These are phyloP conservation scores for Ispidina lecontei DNA, from an alignment of 2,797 vertebrate genomes.

Conservation along the genomic window DNA sequence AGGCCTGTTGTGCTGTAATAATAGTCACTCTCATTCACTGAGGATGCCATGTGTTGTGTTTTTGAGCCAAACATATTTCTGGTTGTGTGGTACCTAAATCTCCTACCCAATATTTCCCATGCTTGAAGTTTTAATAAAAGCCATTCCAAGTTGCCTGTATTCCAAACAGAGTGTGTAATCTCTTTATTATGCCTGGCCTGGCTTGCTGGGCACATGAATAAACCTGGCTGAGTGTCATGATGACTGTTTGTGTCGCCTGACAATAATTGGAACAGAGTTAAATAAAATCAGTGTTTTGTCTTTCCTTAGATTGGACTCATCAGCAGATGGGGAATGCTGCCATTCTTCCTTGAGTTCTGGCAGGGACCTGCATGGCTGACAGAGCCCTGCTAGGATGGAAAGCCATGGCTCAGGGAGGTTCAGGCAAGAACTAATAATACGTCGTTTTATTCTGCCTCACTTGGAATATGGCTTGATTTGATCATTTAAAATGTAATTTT, in stretches of 20 bases:
- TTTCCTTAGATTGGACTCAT: conserved; percentile 53
- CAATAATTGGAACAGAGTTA: conserved; percentile 53
- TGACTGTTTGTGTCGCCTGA: conserved; percentile 39
- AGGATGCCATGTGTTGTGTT: conserved; percentile 17
- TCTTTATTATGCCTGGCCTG: conserved; percentile 60
- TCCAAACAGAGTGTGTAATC: conserved; percentile 47
- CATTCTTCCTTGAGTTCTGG: conserved; percentile 57
- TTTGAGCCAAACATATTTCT: conserved; percentile 37
- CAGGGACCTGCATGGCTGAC: conserved; percentile 24
- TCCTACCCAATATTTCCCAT: conserved; percentile 11
- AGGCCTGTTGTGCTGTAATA: conserved; percentile 43
- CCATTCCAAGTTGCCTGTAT: conserved; percentile 41
- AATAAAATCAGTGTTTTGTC: conserved; percentile 59
- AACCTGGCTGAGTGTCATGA: conserved; percentile 57
- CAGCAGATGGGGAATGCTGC: conserved; percentile 70
- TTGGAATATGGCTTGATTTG: conserved; percentile 29
- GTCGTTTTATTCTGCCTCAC: conserved; percentile 15
- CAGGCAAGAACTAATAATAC: conserved; percentile 14
- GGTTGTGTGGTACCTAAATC: background rate
- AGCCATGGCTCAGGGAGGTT: conserved; percentile 45
- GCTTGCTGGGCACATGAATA: conserved; percentile 11
- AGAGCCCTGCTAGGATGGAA: conserved; percentile 26
- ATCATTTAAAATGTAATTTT: background rate
- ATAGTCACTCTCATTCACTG: conserved; percentile 34
- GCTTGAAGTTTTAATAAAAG: conserved; percentile 46